These are phyloP conservation scores for Propithecus perrieri DNA, from an alignment of 2,797 vertebrate species.

Conservation along the genomic window DNA sequence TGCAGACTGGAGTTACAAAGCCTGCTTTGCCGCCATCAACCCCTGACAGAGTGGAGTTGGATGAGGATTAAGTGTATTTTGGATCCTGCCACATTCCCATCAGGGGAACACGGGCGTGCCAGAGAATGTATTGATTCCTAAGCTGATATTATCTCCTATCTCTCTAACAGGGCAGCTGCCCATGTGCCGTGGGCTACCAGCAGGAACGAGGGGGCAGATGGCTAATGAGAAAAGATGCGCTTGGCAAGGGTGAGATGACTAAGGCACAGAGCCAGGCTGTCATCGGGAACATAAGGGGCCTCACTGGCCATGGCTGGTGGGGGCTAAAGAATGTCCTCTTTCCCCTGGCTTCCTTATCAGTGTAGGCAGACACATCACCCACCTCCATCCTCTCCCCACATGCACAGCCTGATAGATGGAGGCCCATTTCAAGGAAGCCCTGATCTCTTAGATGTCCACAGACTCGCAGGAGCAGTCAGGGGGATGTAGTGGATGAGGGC, in stretches of 20 bases:
- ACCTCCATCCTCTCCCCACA: neutral
- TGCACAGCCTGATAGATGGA: neutral
- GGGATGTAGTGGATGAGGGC: neutral
- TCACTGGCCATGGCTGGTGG: neutral
- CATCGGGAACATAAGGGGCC: neutral
- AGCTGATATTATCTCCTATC: constrained; percentile 70
- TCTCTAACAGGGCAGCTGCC: constrained; percentile 78
- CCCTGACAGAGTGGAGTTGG: neutral
- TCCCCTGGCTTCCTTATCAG: neutral
- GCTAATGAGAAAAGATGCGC: constrained; percentile 69
- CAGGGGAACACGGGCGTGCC: constrained; percentile 69
- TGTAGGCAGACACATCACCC: neutral
- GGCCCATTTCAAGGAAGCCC: neutral
- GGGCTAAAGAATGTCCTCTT: neutral
- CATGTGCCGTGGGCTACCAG: constrained; percentile 50
- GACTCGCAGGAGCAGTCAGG: neutral
- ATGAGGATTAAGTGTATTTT: constrained; percentile 58
- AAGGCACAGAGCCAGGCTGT: constrained; percentile 13
- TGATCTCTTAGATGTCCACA: neutral
- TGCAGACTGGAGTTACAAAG: constrained; percentile 31
- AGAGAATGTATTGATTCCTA: constrained; percentile 72
- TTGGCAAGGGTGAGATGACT: neutral
- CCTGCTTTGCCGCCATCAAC: neutral
- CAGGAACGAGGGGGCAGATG: constrained; percentile 71
- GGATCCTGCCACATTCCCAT: constrained; percentile 40